These are phyloP conservation scores for Betta splendens DNA, from an alignment of 2,797 vertebrate species.

Conservation along the genomic window DNA sequence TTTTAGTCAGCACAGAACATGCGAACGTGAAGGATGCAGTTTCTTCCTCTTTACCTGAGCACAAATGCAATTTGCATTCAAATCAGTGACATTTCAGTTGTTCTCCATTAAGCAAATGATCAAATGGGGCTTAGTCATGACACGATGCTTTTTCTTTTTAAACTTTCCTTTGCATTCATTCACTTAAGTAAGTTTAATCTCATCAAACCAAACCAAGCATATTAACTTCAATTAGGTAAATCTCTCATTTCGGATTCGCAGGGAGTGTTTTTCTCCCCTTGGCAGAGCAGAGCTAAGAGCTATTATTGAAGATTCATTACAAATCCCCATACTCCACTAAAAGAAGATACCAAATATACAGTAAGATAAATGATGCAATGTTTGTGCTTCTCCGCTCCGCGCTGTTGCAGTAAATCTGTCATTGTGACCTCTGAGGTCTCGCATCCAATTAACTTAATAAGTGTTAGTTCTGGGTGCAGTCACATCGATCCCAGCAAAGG, in stretches of 20 bases:
- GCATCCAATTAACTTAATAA: constrained; percentile 66
- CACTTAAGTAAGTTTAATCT: constrained; percentile 64
- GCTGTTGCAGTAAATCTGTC: constrained; percentile 5
- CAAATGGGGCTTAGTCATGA: constrained; percentile 49
- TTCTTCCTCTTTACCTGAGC: constrained; percentile 1
- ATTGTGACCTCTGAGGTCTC: constrained; percentile 42
- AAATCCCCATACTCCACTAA: constrained; percentile 40
- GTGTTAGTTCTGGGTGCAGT: constrained; percentile 42
- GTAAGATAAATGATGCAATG: constrained; percentile 44
- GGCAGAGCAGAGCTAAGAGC: constrained; percentile 42
- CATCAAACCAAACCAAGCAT: constrained; percentile 68
- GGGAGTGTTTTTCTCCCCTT: constrained; percentile 22
- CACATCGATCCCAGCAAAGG: constrained; percentile 45
- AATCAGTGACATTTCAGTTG: constrained; percentile 34
- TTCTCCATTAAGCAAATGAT: constrained; percentile 61
- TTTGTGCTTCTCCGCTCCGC: constrained; percentile 22
- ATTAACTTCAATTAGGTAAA: constrained; percentile 67
- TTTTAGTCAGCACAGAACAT: constrained; percentile 32
- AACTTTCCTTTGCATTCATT: constrained; percentile 53
- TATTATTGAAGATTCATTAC: constrained; percentile 62
- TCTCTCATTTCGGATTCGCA: constrained; percentile 54
- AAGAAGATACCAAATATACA: constrained; percentile 36
- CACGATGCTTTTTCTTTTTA: constrained; percentile 28
- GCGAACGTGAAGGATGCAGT: constrained; percentile 18
- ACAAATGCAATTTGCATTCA: constrained; percentile 48